Evolutionary conservation across 2,888 invertebrate genomes (phyloP).

Genomic region (Danaus chrysippus): DNA sequence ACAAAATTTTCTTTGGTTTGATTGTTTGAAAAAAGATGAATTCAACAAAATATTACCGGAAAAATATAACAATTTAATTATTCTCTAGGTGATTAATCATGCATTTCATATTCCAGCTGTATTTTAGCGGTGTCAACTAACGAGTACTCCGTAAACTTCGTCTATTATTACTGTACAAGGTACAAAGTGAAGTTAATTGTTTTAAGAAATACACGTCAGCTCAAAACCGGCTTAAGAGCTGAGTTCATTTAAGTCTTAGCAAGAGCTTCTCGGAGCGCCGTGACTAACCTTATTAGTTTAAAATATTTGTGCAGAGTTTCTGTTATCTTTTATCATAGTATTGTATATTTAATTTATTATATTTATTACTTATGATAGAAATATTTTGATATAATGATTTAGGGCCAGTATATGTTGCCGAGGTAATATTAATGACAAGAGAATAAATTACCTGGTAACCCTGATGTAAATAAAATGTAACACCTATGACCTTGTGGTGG

Average conservation of each 20-base stretch:
- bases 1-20: no score
- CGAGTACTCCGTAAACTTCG: constrained; percentile 48
- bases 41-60: no score
- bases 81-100: no score
- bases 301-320: constrained; percentile 12
- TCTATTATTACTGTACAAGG: constrained; percentile 34
- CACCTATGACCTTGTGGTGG: no score
- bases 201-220: constrained; percentile 46
- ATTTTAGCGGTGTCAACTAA: constrained; percentile 35
- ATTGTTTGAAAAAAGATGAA: no score
- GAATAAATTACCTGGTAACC: no score
- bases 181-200: constrained; percentile 44
- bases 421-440: no score
- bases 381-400: no score
- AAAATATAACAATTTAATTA: no score
- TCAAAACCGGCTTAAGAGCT: constrained; percentile 39
- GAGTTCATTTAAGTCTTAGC: constrained; percentile 34
- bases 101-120: not conserved
- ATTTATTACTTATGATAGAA: not conserved
- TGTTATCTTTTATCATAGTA: not conserved
- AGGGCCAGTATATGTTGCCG: no score
- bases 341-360: not conserved
- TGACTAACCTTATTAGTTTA: constrained; percentile 8
- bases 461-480: no score
- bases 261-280: constrained; percentile 17